Conservation (phyloP, 2,113 vertebrate genomes). For the Chaetura pelagica region DNA sequence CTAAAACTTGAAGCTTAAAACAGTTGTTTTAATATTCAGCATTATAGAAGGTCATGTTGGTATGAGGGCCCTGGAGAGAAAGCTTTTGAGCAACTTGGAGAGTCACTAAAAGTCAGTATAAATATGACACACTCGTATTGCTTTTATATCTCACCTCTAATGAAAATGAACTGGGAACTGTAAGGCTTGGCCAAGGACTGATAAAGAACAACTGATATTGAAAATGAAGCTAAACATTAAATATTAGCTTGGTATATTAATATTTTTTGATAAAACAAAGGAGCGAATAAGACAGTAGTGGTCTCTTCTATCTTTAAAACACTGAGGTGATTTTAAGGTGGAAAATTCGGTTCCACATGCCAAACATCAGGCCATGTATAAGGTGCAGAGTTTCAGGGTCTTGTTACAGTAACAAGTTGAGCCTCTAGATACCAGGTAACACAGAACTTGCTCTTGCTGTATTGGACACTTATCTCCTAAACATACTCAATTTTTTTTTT, state of each 20-base stretch:
- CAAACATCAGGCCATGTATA: neutral
- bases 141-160: neutral
- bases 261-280: neutral
- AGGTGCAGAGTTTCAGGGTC: neutral
- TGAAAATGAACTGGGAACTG: neutral
- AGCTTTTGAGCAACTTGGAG: neutral
- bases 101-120: neutral
- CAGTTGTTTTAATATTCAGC: conserved; percentile 39
- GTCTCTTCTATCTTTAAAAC: neutral
- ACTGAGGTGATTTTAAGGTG: neutral
- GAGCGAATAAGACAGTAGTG: neutral
- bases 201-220: neutral
- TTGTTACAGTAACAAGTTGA: neutral
- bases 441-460: neutral
- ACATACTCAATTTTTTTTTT: neutral
- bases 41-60: neutral
- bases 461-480: neutral
- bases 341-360: neutral
- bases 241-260: neutral
- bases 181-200: neutral
- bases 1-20: conserved; percentile 6
- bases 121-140: neutral
- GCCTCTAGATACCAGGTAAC: neutral
- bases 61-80: neutral
- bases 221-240: neutral